Conservation (phyloP, 2,113 vertebrate genomes). For the Oxyruncus cristatus region DNA sequence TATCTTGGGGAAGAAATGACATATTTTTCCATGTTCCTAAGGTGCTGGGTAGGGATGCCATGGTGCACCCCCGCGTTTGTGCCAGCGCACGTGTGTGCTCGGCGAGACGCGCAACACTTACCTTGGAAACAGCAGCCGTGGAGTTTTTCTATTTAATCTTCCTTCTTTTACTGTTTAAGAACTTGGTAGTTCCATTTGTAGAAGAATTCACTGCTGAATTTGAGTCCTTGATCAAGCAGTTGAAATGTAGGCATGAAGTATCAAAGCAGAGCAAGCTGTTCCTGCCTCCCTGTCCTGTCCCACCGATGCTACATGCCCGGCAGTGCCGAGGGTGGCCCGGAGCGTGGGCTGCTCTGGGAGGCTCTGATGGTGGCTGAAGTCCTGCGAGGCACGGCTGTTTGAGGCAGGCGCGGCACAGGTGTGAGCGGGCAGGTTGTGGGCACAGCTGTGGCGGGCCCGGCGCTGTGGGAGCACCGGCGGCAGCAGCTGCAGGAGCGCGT, state of each 20-base stretch:
- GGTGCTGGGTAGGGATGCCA: background rate
- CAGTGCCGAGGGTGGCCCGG: background rate
- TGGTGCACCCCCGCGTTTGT: background rate
- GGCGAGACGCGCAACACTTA: fast-evolving
- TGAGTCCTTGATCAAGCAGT: slow-evolving; percentile 68
- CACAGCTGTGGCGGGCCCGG: slow-evolving; percentile 77
- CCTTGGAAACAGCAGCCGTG: background rate
- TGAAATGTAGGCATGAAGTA: slow-evolving; percentile 60
- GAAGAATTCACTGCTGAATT: slow-evolving; percentile 52
- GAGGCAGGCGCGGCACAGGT: slow-evolving; percentile 53
- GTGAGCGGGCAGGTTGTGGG: slow-evolving; percentile 85
- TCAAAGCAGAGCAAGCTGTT: slow-evolving; percentile 54
- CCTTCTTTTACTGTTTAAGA: background rate
- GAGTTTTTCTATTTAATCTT: background rate
- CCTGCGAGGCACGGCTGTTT: slow-evolving; percentile 32
- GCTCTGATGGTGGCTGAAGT: slow-evolving; percentile 79
- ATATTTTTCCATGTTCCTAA: background rate
- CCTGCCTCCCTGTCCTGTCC: background rate
- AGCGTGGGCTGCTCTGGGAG: background rate
- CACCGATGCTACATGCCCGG: background rate
- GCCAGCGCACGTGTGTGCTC: fast-evolving
- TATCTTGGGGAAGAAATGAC: background rate
- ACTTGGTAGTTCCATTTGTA: background rate
- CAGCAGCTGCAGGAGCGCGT: fast-evolving
- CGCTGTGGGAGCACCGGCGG: background rate